A percentile compares a stretch with the other conserved stretches of the same genome.
Conservation (phyloP, 2,888 invertebrate species). For the Agrotis puta region DNA sequence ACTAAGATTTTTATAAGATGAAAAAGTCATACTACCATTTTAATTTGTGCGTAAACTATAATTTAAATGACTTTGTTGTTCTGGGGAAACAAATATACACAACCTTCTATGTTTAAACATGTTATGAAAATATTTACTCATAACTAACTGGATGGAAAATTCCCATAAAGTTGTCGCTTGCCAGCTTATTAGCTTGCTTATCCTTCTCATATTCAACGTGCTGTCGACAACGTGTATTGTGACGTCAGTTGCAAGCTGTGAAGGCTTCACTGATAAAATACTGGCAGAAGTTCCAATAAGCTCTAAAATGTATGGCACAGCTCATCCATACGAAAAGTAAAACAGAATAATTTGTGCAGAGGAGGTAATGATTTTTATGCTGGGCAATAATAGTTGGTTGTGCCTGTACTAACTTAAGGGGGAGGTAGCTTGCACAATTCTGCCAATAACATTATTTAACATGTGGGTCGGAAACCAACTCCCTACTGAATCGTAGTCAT, state of each 20-base stretch:
- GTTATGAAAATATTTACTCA: background rate
- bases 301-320: background rate
- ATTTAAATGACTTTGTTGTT: background rate
- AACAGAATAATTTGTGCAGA: background rate
- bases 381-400: background rate
- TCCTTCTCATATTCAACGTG: conserved; percentile 24
- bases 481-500: too few species aligned
- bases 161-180: conserved; percentile 20
- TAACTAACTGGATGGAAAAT: background rate
- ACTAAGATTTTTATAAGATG: too few species aligned
- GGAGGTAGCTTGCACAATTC: too few species aligned
- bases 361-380: background rate
- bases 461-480: too few species aligned
- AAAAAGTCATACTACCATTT: too few species aligned
- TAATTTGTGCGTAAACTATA: too few species aligned
- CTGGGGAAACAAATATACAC: background rate
- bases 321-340: background rate
- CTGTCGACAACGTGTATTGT: conserved; percentile 12
- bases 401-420: too few species aligned
- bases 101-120: background rate
- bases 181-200: conserved; percentile 3
- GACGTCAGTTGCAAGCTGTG: conserved; percentile 1
- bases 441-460: too few species aligned
- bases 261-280: background rate
- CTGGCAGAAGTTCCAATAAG: conserved; percentile 23